Evolutionary conservation across 2,888 invertebrate genomes (phyloP).

Genomic region (Epistrophe eligans): DNA sequence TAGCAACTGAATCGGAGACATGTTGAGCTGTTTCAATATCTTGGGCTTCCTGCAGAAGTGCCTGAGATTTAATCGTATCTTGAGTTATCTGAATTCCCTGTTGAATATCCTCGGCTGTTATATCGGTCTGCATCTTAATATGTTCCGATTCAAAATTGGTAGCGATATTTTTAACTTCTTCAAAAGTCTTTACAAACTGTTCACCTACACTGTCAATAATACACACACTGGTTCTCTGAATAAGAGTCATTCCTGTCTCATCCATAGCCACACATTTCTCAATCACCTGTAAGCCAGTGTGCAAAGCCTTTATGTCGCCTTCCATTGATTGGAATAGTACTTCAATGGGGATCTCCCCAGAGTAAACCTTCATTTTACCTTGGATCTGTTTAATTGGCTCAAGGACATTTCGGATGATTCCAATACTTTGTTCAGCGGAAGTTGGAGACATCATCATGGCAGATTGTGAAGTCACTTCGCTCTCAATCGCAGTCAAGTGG

Average conservation of each 20-base stretch:
- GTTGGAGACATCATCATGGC: conserved; percentile 88
- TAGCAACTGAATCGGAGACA: conserved; percentile 82
- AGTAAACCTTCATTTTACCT: conserved; percentile 86
- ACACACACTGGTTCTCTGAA: conserved; percentile 88
- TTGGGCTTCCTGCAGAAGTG: conserved; percentile 85
- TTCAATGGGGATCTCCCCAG: conserved; percentile 83
- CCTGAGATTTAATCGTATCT: conserved; percentile 85
- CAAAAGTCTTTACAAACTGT: conserved; percentile 85
- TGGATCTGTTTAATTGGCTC: conserved; percentile 88
- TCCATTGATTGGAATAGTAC: conserved; percentile 86
- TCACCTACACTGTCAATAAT: conserved; percentile 87
- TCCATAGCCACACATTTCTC: conserved; percentile 89
- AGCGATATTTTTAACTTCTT: conserved; percentile 85
- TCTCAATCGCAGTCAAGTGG: conserved; percentile 87
- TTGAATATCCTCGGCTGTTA: conserved; percentile 85
- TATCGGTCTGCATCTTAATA: conserved; percentile 84
- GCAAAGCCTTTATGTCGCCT: conserved; percentile 87
- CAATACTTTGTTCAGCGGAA: conserved; percentile 88
- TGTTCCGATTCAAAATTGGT: conserved; percentile 84
- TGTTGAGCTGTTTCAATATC: conserved; percentile 83
- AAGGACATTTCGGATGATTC: conserved; percentile 87
- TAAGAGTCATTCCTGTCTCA: conserved; percentile 87
- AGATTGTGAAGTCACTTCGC: conserved; percentile 87
- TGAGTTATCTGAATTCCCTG: conserved; percentile 85
- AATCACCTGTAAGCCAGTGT: conserved; percentile 87